phyloP scores from a whole-genome alignment of 2,888 invertebrate species.

The Argyresthia goedartella region DNA sequence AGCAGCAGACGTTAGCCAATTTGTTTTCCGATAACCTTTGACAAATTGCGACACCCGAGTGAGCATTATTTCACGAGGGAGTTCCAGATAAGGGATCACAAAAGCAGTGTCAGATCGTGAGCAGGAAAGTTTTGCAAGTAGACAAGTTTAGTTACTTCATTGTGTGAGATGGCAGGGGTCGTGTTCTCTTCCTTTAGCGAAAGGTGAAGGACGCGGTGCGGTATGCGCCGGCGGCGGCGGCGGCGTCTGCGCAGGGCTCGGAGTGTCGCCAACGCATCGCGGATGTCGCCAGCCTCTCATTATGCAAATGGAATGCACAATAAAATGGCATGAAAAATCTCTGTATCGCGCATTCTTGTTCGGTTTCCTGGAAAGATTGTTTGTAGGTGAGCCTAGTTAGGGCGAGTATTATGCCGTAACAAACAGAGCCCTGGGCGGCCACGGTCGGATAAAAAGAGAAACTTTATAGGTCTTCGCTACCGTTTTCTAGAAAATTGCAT shows the following conservation, averaged over 20 bases:
- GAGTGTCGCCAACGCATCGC: neutral
- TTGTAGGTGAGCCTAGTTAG: constrained; percentile 43
- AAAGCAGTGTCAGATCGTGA: constrained; percentile 51
- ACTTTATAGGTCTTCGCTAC: constrained; percentile 55
- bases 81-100: constrained; percentile 52
- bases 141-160: constrained; percentile 21
- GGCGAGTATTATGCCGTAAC: constrained; percentile 49
- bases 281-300: neutral
- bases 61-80: constrained; percentile 46
- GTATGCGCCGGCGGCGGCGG: constrained; percentile 18
- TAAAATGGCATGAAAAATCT: constrained; percentile 6
- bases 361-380: constrained; percentile 34
- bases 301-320: constrained; percentile 4
- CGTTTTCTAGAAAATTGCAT: constrained; percentile 68
- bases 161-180: constrained; percentile 38
- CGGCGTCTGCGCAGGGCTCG: neutral
- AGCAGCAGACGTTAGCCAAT: neutral
- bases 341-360: constrained; percentile 30
- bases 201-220: constrained; percentile 56
- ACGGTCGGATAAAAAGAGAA: constrained; percentile 60
- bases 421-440: constrained; percentile 34
- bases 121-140: constrained; percentile 51
- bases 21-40: constrained; percentile 39
- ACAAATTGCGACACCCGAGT: constrained; percentile 37
- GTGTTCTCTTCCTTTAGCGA: constrained; percentile 43